Evolutionary conservation across 2,888 invertebrate species (phyloP), one percentile per base, ranked within the genome.

Genomic region (Netelia fuscicornis): DNA sequence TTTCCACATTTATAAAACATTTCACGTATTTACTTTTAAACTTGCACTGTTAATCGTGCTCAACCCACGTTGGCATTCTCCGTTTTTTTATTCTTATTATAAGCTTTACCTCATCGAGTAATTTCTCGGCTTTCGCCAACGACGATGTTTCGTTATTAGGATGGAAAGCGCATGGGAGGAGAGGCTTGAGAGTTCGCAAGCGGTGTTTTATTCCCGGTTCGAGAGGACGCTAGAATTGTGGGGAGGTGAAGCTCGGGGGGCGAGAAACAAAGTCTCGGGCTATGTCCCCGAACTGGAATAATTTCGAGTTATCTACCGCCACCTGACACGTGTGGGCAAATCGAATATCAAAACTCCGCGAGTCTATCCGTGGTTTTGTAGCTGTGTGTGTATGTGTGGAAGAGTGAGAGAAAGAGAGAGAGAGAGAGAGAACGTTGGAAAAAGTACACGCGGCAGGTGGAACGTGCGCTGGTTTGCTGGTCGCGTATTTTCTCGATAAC

Each of bases 401-500:
- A 48, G 44, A 58, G 44, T 20, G 20, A 52, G 3, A 48, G 13
- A 67, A 30, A 20, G 62, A 9, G 44, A 54, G 62, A 9, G 17
- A 37, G 30, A 30, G 30, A 30, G 30, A 30, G 30, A 30, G 37
- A 5, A 6, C 37, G 6, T 37, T 37, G 37, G 6, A 37, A 37
- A 37, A 37, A 37, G 37, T 37, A 37, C 37, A 6, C 37, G 37
- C 37, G 37, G 37, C 37, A 37, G 48, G 3, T 48, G 48, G 48
- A 13, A 20, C 20, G 58, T 13, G 13, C 17, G 58, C 17, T n/a
- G 58, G 58, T 23, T 5, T 20, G 20, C n/a, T 20, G 58, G 58
- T 17, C 77, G 65, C 64, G 64, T 84, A 68, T 84, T 84, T 84
- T 64, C 62, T 70, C 70, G 84, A 84, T 84, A 84, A 84, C 81